Evolutionary conservation across 2,888 invertebrate species (phyloP), one percentile per base, ranked within the genome.

Genomic region (Sphinx pinastri): DNA sequence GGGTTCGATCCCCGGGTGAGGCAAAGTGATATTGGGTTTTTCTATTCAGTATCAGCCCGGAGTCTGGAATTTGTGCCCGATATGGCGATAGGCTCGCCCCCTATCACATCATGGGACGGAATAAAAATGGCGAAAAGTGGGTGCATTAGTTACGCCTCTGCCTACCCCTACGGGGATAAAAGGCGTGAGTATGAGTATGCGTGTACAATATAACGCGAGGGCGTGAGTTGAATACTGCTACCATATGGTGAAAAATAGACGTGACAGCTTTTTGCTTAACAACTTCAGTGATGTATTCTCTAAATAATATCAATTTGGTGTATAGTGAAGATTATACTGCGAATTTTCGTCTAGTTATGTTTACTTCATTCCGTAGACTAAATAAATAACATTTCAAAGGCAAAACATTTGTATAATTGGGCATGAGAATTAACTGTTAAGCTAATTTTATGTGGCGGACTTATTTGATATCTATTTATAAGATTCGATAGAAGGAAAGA

Each of bases 361-460:
- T 49, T 63, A 45, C n/a, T n/a, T 16, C 19, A 49, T 13, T 49
- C 5, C 49, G 63, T 63, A 63, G 60, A 19, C 19, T 63, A 49
- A 63, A 63, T 13, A 63, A 47, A 19, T 19, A 16, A 19, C 11
- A 49, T 6, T 63, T 63, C 13, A 49, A 60, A 16, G 45, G 60
- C 7, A 60, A 25, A 12, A 63, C 19, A 49, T 63, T 63, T 63
- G 13, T 63, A 63, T 25, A 2, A 25, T 19, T 19, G 11, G 7
- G 19, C 13, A 63, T 11, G 45, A 57, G 25, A 57, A 63, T 49
- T 63, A 19, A 25, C 19, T 49, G 63, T 63, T 49, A 47, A 19
- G 16, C 60, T 19, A 49, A 38, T 49, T 49, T 63, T 49, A 63
- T 63, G 19, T 63, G 49, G 63, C 63, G 13, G 63, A 63, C 49